A percentile compares a stretch with the other conserved stretches of the same genome.
Evolutionary conservation across 2,888 invertebrate genomes (phyloP).

Genomic region (Yponomeuta cagnagella): DNA sequence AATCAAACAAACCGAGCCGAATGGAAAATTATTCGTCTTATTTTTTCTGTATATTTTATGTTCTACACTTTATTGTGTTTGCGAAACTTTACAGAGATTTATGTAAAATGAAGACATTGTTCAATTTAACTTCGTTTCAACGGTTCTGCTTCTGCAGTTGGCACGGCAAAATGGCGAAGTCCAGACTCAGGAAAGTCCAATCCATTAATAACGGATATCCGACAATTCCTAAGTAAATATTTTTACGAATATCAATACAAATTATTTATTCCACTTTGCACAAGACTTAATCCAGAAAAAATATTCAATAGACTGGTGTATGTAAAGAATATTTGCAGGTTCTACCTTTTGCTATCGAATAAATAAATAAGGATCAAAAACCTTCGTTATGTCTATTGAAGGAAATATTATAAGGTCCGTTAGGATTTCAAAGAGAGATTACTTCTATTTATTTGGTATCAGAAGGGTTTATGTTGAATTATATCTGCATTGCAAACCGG

Average conservation of each 20-base stretch:
- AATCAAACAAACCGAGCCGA: slow-evolving; percentile 41
- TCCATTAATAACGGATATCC: neutral
- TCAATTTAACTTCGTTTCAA: slow-evolving; percentile 14
- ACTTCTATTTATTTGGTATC: slow-evolving; percentile 37
- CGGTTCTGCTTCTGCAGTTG: neutral
- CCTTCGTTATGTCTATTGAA: neutral
- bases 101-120: slow-evolving; percentile 13
- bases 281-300: neutral
- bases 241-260: neutral
- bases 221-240: neutral
- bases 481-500: slow-evolving; percentile 38
- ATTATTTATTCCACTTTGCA: neutral
- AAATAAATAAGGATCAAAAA: slow-evolving; percentile 5
- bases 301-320: neutral
- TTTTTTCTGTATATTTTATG: slow-evolving; percentile 10
- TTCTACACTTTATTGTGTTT: slow-evolving; percentile 15
- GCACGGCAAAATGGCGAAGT: neutral
- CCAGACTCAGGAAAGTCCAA: neutral
- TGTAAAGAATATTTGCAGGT: neutral
- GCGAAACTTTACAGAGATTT: slow-evolving; percentile 11
- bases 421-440: slow-evolving; percentile 9
- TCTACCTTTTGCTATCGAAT: neutral
- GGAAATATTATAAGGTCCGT: slow-evolving; percentile 5
- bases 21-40: slow-evolving; percentile 13
- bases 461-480: slow-evolving; percentile 34